Conservation (phyloP, 2,888 invertebrate genomes). For the Callosobruchus maculatus region DNA sequence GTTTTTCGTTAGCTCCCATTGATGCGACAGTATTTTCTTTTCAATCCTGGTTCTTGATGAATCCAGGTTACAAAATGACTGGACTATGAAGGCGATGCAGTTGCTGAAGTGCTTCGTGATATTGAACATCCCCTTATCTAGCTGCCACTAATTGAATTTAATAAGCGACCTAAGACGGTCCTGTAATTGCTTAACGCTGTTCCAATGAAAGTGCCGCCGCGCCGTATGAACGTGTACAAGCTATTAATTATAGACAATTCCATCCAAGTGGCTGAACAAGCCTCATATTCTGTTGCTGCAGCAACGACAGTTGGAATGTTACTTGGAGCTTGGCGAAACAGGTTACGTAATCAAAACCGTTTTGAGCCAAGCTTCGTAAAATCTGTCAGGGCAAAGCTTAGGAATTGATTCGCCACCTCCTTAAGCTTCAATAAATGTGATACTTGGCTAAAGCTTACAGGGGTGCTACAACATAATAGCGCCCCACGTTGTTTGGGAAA, state of each 20-base stretch:
- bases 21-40: too few relatives aligned
- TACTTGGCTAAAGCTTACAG: too few relatives aligned
- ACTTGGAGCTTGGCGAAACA: not conserved
- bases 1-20: too few relatives aligned
- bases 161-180: slow-evolving; percentile 17
- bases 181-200: slow-evolving; percentile 17
- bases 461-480: too few relatives aligned
- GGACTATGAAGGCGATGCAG: not conserved
- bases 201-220: slow-evolving; percentile 14
- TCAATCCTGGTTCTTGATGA: too few relatives aligned
- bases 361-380: too few relatives aligned
- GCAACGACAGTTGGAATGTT: not conserved
- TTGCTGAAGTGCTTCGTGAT: not conserved
- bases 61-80: too few relatives aligned
- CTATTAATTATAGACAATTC: slow-evolving; percentile 5
- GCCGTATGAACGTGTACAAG: slow-evolving; percentile 1
- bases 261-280: not conserved
- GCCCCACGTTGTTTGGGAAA: too few relatives aligned
- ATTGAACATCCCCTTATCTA: slow-evolving; percentile 16
- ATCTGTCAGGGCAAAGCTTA: too few relatives aligned
- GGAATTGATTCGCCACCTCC: too few relatives aligned
- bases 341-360: not conserved
- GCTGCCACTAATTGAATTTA: slow-evolving; percentile 18
- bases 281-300: not conserved
- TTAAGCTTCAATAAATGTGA: too few relatives aligned